A percentile compares a stretch with the other conserved stretches of the same genome.
phyloP scores from a whole-genome alignment of 1,140 invertebrate genomes.

The Ips nitidus region DNA sequence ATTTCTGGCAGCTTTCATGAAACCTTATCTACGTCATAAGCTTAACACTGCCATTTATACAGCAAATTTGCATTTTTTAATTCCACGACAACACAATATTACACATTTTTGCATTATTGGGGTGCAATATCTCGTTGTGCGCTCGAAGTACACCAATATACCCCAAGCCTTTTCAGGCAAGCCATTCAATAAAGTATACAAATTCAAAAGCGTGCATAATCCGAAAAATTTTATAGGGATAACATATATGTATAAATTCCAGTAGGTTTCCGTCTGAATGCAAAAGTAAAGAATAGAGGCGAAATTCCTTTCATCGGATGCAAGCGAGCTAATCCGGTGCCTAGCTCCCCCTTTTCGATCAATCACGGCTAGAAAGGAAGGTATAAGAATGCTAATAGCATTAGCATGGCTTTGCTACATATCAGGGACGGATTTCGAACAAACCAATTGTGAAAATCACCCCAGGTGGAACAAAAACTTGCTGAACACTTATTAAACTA shows the following conservation, averaged over 20 bases:
- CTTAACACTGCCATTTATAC: not conserved
- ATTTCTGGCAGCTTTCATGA: not conserved
- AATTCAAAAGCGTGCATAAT: constrained; percentile 23
- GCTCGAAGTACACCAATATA: not conserved
- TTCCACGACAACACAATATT: not conserved
- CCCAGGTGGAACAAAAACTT: too few relatives aligned
- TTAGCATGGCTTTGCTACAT: constrained; percentile 37
- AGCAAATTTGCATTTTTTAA: not conserved
- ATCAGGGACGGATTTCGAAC: constrained; percentile 8
- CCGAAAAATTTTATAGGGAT: constrained; percentile 21
- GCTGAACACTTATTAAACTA: too few relatives aligned
- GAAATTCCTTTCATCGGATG: constrained; percentile 38
- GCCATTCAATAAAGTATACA: constrained; percentile 22
- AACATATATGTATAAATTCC: constrained; percentile 33
- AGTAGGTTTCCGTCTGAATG: constrained; percentile 23
- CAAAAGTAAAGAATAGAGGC: constrained; percentile 29
- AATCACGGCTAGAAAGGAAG: constrained; percentile 37
- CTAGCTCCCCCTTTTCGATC: constrained; percentile 38
- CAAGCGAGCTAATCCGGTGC: constrained; percentile 33
- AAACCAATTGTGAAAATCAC: not conserved
- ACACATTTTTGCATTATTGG: not conserved
- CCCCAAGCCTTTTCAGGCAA: not conserved
- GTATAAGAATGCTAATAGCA: constrained; percentile 46
- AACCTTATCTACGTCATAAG: not conserved
- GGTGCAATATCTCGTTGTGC: not conserved